Percentiles rank a stretch among this genome's conserved stretches.
These are phyloP conservation scores for Metellina segmentata DNA, from an alignment of 2,888 invertebrate species.

Conservation along the genomic window DNA sequence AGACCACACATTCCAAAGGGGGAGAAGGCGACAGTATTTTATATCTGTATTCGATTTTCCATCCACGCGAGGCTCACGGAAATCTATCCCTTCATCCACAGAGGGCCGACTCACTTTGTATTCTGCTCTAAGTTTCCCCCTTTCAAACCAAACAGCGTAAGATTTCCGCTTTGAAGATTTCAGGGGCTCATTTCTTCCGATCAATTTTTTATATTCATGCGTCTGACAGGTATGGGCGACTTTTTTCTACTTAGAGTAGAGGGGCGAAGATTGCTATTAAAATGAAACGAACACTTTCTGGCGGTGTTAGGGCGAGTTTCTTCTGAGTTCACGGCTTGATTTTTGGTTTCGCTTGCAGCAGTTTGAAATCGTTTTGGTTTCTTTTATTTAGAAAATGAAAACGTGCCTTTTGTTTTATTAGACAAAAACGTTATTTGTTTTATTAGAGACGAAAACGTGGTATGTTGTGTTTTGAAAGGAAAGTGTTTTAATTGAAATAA, in stretches of 20 bases:
- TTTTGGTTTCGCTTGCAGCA: too few relatives aligned
- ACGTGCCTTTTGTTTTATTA: too few relatives aligned
- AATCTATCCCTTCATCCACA: conserved; percentile 36
- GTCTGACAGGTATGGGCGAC: conserved; percentile 23
- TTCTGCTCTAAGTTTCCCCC: conserved; percentile 36
- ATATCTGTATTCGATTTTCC: conserved; percentile 24
- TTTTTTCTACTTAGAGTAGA: background rate
- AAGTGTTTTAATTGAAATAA: too few relatives aligned
- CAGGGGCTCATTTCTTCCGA: conserved; percentile 37
- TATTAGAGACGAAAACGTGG: too few relatives aligned
- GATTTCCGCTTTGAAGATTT: conserved; percentile 54
- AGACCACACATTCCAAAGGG: conserved; percentile 2
- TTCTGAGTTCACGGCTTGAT: too few relatives aligned
- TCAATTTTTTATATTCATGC: conserved; percentile 32
- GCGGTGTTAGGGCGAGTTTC: too few relatives aligned
- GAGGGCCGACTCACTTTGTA: conserved; percentile 37
- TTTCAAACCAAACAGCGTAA: conserved; percentile 23
- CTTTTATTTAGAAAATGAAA: too few relatives aligned
- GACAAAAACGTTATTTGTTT: too few relatives aligned
- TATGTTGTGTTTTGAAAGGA: too few relatives aligned
- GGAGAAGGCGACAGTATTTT: background rate
- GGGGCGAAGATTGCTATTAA: conserved; percentile 8
- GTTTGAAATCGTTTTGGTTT: too few relatives aligned
- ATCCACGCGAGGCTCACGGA: conserved; percentile 13
- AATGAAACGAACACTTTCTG: background rate